phyloP scores from a whole-genome alignment of 2,888 invertebrate genomes.

The Mechanitis messenoides region DNA sequence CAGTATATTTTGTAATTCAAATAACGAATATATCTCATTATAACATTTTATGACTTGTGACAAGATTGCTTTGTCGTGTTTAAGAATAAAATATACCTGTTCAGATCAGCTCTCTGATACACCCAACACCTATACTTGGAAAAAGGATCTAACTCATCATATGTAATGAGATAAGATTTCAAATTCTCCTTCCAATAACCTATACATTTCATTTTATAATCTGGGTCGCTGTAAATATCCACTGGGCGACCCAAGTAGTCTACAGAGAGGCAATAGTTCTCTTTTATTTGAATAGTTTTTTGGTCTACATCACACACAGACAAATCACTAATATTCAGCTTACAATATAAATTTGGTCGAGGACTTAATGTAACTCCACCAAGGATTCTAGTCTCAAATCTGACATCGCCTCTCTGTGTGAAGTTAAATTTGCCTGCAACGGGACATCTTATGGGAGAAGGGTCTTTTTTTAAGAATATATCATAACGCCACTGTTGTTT shows the following conservation, averaged over 20 bases:
- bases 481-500: conserved; percentile 91
- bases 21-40: no score
- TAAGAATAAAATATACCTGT: conserved; percentile 69
- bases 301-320: conserved; percentile 97
- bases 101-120: conserved; percentile 95
- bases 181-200: conserved; percentile 99
- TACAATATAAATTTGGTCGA: conserved; percentile 93
- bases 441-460: conserved; percentile 94
- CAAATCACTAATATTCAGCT: conserved; percentile 95
- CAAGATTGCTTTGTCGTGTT: no score
- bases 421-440: conserved; percentile 98
- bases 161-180: conserved; percentile 96
- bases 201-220: conserved; percentile 97
- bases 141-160: conserved; percentile 96
- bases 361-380: conserved; percentile 97
- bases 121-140: conserved; percentile 99
- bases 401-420: conserved; percentile 91
- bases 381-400: conserved; percentile 94
- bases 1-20: no score
- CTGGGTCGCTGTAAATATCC: conserved; percentile 97
- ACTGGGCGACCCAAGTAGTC: conserved; percentile 96
- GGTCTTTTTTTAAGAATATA: conserved; percentile 89
- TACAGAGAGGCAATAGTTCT: conserved; percentile 96
- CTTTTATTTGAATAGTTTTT: conserved; percentile 95
- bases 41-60: no score